Evolutionary conservation across 2,888 invertebrate genomes (phyloP).

Genomic region (Boloria selene): DNA sequence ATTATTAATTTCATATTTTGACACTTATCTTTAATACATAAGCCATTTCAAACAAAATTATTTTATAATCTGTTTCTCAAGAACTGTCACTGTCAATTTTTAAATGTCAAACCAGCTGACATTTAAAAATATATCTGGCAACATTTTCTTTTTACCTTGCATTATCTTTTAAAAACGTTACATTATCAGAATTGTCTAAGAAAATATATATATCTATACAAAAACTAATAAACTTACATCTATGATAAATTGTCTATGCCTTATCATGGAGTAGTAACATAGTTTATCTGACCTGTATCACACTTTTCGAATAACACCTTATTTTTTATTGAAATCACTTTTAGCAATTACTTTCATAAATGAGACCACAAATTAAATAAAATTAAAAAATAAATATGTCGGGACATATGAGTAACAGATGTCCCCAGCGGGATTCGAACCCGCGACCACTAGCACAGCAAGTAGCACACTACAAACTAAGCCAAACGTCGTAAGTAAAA

Average conservation of each 20-base stretch:
- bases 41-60: slow-evolving; percentile 17
- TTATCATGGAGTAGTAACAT: slow-evolving; percentile 1
- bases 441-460: too few relatives aligned
- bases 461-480: too few relatives aligned
- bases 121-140: not conserved
- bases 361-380: not conserved
- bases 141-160: not conserved
- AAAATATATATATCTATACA: slow-evolving; percentile 3
- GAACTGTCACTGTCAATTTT: slow-evolving; percentile 6
- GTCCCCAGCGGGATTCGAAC: too few relatives aligned
- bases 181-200: not conserved
- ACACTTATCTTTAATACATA: slow-evolving; percentile 16
- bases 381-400: too few relatives aligned
- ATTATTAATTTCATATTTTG: slow-evolving; percentile 4
- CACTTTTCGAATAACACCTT: not conserved
- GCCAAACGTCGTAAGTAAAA: not conserved
- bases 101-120: slow-evolving; percentile 9
- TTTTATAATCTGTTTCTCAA: slow-evolving; percentile 11
- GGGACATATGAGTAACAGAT: too few relatives aligned
- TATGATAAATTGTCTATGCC: slow-evolving; percentile 23
- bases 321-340: not conserved
- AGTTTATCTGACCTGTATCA: not conserved
- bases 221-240: slow-evolving; percentile 14
- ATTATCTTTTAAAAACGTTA: not conserved
- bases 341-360: slow-evolving; percentile 1